A percentile compares a stretch with the other conserved stretches of the same genome.
phyloP scores from a whole-genome alignment of 2,888 invertebrate genomes.

The Copidosoma aretas region DNA sequence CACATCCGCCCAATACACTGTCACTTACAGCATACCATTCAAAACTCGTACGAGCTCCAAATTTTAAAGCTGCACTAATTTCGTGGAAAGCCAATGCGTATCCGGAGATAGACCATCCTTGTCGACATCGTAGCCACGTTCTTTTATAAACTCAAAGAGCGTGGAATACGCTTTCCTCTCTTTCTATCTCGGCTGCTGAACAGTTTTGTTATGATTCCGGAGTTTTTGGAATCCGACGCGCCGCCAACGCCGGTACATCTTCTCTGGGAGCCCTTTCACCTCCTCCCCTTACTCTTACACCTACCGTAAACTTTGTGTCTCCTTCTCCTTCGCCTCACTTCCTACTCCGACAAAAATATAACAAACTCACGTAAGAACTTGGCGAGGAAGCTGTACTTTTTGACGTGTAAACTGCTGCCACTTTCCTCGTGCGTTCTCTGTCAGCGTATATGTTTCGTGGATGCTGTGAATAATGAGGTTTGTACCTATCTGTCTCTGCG shows the following conservation, averaged over 20 bases:
- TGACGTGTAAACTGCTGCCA: slow-evolving; percentile 27
- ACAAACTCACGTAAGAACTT: slow-evolving; percentile 6
- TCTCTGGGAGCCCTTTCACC: background rate
- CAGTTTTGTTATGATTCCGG: slow-evolving; percentile 28
- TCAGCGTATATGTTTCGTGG: too few species aligned
- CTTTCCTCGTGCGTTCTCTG: slow-evolving; percentile 7
- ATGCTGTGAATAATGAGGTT: too few species aligned
- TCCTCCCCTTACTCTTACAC: slow-evolving; percentile 11
- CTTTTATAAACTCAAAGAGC: slow-evolving; percentile 10
- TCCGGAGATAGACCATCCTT: slow-evolving; percentile 2
- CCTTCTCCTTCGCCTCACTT: background rate
- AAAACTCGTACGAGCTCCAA: too few species aligned
- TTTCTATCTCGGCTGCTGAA: background rate
- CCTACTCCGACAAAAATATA: slow-evolving; percentile 19
- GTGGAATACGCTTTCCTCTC: background rate
- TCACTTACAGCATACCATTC: too few species aligned
- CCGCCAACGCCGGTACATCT: background rate
- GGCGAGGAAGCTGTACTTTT: background rate
- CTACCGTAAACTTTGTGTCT: background rate
- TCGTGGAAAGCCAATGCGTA: slow-evolving; percentile 16
- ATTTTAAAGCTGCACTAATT: background rate
- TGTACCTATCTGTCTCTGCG: too few species aligned
- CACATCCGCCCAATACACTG: too few species aligned
- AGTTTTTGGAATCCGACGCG: slow-evolving; percentile 30
- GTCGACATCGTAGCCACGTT: background rate